Base-by-base conservation (phyloP, 1,140 invertebrate species). In the Platorchestia sp. region DNA sequence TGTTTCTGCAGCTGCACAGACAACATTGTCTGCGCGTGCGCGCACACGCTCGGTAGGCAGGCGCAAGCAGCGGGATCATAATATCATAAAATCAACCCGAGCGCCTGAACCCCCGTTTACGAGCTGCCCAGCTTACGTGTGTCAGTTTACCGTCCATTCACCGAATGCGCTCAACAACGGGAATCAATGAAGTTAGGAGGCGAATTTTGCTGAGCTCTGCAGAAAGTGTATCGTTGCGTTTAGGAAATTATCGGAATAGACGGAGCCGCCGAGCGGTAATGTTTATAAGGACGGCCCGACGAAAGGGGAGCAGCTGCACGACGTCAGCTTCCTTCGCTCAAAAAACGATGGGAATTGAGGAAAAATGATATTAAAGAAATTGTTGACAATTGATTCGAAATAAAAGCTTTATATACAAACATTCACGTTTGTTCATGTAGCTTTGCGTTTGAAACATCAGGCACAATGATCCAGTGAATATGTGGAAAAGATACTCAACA, bases 131-230 rank as follows among this genome's bases (percentile, higher is more conserved):
- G 91, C 45, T 93, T 93, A 45, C 87, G 91, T 89, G 91, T 45
- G 43, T 44, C 91, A 44, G 91, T 93, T 93, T 93, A 93, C 91
- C 91, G 43, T 44, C 91, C 91, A 93, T 93, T 93, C 43, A 93
- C 36, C 91, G 43, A 93, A 93, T 93, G 91, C 91, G 41, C 87
- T 40, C 91, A 93, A 93, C 91, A 93, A 47, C 91, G 91, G 91
- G 91, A 93, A 93, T 93, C 91, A 93, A 93, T 93, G 91, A 93
- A 93, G 91, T 93, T 93, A 93, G 91, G 91, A 93, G 91, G 91
- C 91, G 91, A 93, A 45, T 93, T 93, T 47, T 93, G 91, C 91
- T 93, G 91, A 93, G 43, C 43, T 44, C 43, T 45, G 91, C 91
- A 93, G 43, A 93, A 93, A 93, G 91, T 93, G 91, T 93, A 93